phyloP scores from a whole-genome alignment of 2,113 vertebrate species.

The Fulmarus glacialis region DNA sequence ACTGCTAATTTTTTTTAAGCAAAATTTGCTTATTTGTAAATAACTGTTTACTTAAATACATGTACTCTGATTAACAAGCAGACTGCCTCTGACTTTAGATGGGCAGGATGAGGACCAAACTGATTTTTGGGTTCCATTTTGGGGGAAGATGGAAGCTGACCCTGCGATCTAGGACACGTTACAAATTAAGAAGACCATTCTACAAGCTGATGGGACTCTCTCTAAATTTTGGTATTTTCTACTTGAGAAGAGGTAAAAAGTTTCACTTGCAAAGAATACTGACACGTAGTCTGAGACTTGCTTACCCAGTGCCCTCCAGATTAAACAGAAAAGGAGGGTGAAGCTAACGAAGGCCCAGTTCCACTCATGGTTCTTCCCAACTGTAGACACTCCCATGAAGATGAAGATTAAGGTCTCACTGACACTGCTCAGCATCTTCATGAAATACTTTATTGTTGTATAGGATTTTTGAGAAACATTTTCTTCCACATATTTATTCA shows the following conservation, averaged over 20 bases:
- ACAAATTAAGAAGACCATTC: not conserved
- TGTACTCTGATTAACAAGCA: not conserved
- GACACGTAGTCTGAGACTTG: not conserved
- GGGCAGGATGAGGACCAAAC: not conserved
- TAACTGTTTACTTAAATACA: not conserved
- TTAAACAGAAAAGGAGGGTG: conserved; percentile 89
- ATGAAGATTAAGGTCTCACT: conserved; percentile 98
- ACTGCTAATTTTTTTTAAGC: not conserved
- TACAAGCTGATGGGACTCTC: not conserved
- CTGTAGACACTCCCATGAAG: conserved; percentile 94
- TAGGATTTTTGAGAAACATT: conserved; percentile 96
- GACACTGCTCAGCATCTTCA: conserved; percentile 96
- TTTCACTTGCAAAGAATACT: not conserved
- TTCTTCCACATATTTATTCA: conserved; percentile 98
- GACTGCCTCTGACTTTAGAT: not conserved
- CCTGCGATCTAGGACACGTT: fast-evolving
- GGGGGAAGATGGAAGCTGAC: not conserved
- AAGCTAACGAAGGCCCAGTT: conserved; percentile 96
- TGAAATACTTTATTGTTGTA: conserved; percentile 93
- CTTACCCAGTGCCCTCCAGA: conserved; percentile 93
- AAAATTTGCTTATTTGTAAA: not conserved
- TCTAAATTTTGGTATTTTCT: not conserved
- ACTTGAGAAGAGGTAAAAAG: not conserved
- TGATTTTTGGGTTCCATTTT: not conserved
- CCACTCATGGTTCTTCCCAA: conserved; percentile 95